These are phyloP conservation scores for Notolabrus celidotus DNA, from an alignment of 2,797 vertebrate genomes.

Conservation along the genomic window DNA sequence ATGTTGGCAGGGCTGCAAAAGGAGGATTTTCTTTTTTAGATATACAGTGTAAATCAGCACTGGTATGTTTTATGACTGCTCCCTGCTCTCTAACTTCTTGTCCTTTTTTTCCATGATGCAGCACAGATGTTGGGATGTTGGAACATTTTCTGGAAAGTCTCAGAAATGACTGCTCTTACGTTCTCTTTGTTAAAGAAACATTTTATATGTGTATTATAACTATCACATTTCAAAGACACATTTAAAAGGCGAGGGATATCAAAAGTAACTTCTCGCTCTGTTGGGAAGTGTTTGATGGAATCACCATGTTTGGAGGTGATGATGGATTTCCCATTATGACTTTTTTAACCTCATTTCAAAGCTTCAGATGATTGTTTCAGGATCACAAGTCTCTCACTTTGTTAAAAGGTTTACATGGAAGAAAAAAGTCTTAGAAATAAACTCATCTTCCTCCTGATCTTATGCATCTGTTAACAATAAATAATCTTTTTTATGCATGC, in stretches of 20 bases:
- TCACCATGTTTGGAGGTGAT: neutral
- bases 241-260: neutral
- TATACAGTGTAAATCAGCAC: slow-evolving; percentile 57
- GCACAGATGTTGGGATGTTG: slow-evolving; percentile 63
- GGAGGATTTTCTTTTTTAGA: slow-evolving; percentile 28
- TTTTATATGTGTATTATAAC: neutral
- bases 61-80: slow-evolving; percentile 59
- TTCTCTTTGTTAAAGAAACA: slow-evolving; percentile 14
- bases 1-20: slow-evolving; percentile 30
- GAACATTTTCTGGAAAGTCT: slow-evolving; percentile 37
- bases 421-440: neutral
- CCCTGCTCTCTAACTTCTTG: slow-evolving; percentile 39
- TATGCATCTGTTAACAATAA: neutral
- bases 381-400: neutral
- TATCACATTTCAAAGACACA: neutral
- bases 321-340: neutral
- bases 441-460: neutral
- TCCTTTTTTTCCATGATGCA: slow-evolving; percentile 57
- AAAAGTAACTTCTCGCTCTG: neutral
- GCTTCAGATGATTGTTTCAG: neutral
- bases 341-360: neutral
- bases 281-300: neutral
- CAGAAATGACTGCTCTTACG: neutral
- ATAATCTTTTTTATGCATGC: neutral
- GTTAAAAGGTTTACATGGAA: neutral